Conservation (phyloP, 2,113 vertebrate species). For the Coryphaenoides rupestris region DNA sequence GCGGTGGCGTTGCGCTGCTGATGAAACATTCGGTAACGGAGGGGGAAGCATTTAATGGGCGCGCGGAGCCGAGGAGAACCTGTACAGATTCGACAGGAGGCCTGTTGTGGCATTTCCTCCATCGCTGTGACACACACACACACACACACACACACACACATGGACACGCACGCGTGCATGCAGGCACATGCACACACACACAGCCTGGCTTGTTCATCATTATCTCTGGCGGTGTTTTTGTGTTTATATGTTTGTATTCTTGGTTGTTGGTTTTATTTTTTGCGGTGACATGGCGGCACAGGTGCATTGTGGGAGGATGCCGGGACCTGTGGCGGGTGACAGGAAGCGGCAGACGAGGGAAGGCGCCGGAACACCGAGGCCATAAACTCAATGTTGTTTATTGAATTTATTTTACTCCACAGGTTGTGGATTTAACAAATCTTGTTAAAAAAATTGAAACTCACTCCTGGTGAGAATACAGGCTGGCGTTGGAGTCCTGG, state of each 20-base stretch:
- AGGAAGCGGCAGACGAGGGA: slow-evolving; percentile 52
- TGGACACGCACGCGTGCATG: no score
- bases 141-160: no score
- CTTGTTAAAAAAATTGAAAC: no score
- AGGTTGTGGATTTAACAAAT: no score
- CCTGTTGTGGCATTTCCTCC: slow-evolving; percentile 51
- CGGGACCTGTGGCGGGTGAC: slow-evolving; percentile 61
- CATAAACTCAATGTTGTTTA: slow-evolving; percentile 4
- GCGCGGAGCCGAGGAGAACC: slow-evolving; percentile 20
- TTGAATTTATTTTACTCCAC: no score
- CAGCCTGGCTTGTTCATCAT: slow-evolving; percentile 61
- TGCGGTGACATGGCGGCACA: slow-evolving; percentile 38
- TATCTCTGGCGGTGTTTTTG: slow-evolving; percentile 49
- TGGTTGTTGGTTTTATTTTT: slow-evolving; percentile 1
- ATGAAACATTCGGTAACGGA: slow-evolving; percentile 74
- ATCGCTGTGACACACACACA: no score
- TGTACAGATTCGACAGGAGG: slow-evolving; percentile 45
- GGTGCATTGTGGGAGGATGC: slow-evolving; percentile 44
- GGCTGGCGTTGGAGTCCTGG: no score
- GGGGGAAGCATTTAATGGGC: slow-evolving; percentile 65
- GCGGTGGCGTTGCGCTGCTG: slow-evolving; percentile 69
- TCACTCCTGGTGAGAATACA: no score
- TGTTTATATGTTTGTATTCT: slow-evolving; percentile 40
- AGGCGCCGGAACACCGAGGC: slow-evolving; percentile 52
- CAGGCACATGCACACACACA: no score